Base-by-base conservation (phyloP, 2,888 invertebrate species). In the Litoditis marina region DNA sequence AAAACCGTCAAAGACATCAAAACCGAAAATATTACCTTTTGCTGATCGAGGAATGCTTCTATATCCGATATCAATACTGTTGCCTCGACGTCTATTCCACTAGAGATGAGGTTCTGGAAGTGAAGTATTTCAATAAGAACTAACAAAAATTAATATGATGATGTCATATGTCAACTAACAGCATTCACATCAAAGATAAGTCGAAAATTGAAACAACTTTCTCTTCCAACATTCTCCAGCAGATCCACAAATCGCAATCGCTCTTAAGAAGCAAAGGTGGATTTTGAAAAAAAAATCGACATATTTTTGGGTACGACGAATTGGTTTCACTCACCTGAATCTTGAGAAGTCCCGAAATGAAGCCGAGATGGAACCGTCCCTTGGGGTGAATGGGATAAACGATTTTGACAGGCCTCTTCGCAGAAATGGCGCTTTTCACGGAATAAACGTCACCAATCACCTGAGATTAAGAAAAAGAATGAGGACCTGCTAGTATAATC, bases 41-140 rank as follows among this genome's bases (percentile, higher is more conserved):
- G 78, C 39, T 74, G 73, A 56, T 81, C 81, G 49, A 81, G 64
- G 64, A 76, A 82, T 1, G 76, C 80, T 62, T 77, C 81, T 49
- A 82, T 66, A 57, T 75, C 77, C 19, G 81, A 81, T 19, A 81
- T 59, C 3, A 82, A 60, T 27, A 82, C 50, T 2, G 66, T 67
- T 19, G 59, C 66, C 27, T 50, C 51, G 8, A 74, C 31, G 32
- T 66, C 63, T 7, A 74, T 25, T 13, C 73, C 73, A 1, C 63
- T 39, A 16, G 58, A 58, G 8, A 47, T 11, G 11, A 69, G 50
- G 30, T 55, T 19, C 63, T 72, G 54, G 13, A 68, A 56, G 8
- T 13, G 27, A 19, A 42, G 2, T 13, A 6, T 32, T 30, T 34
- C 19, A 30, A 1, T 13, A 30, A n/a, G n/a, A n/a, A n/a, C n/a